These are phyloP conservation scores for Pachyrhynchus sulphureomaculatus DNA, from an alignment of 1,140 invertebrate genomes.

Conservation along the genomic window DNA sequence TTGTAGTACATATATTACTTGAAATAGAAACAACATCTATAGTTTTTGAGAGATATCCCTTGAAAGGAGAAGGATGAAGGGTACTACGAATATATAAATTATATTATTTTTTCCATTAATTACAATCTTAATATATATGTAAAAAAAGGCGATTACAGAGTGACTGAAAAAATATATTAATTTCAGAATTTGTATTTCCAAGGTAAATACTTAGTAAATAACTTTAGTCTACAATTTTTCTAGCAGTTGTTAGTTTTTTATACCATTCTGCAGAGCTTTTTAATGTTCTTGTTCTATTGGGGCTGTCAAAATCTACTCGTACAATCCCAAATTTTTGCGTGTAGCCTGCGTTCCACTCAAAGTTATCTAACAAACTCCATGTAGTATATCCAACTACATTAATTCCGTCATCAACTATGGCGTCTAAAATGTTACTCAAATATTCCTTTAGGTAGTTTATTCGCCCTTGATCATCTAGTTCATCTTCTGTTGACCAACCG, in stretches of 20 bases:
- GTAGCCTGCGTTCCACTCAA: constrained; percentile 60
- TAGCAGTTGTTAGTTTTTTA: constrained; percentile 19
- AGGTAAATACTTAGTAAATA: no score
- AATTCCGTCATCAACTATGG: constrained; percentile 44
- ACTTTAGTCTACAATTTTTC: constrained; percentile 23
- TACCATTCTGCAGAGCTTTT: constrained; percentile 41
- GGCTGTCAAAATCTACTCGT: no score
- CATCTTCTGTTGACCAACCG: constrained; percentile 55
- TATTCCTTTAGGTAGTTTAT: constrained; percentile 41
- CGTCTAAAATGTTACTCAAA: constrained; percentile 36
- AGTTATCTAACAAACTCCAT: constrained; percentile 68
- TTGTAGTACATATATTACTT: no score
- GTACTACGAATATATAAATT: no score
- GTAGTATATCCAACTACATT: constrained; percentile 58
- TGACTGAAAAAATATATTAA: no score
- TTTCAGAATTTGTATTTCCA: no score
- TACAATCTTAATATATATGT: no score
- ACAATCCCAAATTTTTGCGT: constrained; percentile 41
- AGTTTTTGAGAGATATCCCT: no score
- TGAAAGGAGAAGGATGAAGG: no score
- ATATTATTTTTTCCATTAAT: no score
- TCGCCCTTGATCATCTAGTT: constrained; percentile 15
- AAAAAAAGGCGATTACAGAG: no score
- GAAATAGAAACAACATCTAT: no score
- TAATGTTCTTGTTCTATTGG: constrained; percentile 45